These are phyloP conservation scores for Megastigmus dorsalis DNA, from an alignment of 2,888 invertebrate genomes.

Conservation along the genomic window DNA sequence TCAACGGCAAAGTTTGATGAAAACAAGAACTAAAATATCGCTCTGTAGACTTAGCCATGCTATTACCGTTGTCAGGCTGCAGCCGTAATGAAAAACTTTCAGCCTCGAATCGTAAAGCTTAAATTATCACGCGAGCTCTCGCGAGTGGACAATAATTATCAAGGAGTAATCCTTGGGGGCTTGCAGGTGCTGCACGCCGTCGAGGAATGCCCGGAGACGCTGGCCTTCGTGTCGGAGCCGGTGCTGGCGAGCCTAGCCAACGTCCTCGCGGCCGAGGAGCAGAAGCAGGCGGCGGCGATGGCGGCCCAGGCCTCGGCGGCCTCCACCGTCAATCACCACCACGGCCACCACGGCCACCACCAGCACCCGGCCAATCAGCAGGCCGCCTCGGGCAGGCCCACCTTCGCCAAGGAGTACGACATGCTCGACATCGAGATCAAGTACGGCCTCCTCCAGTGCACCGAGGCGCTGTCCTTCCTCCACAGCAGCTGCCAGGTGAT, in stretches of 20 bases:
- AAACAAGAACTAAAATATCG: too few relatives aligned
- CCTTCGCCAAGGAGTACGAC: slow-evolving; percentile 86
- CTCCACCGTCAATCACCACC: slow-evolving; percentile 60
- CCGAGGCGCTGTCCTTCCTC: slow-evolving; percentile 93
- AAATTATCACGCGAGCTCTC: too few relatives aligned
- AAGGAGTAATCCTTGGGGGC: too few relatives aligned
- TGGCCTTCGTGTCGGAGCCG: slow-evolving; percentile 96
- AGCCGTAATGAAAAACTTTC: too few relatives aligned
- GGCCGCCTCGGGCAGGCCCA: slow-evolving; percentile 74
- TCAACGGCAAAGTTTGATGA: too few relatives aligned
- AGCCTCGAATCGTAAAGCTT: too few relatives aligned
- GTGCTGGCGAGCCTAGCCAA: slow-evolving; percentile 92
- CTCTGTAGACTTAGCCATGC: too few relatives aligned
- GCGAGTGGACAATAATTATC: too few relatives aligned
- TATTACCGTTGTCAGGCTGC: too few relatives aligned
- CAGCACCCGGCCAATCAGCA: slow-evolving; percentile 28
- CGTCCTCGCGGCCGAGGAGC: slow-evolving; percentile 88
- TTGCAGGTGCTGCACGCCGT: slow-evolving; percentile 71
- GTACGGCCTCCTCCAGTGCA: slow-evolving; percentile 94
- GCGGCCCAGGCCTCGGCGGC: slow-evolving; percentile 70
- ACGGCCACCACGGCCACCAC: slow-evolving; percentile 62
- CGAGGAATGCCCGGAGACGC: slow-evolving; percentile 89
- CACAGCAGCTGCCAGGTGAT: slow-evolving; percentile 91
- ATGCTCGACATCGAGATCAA: slow-evolving; percentile 95
- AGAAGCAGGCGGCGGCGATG: slow-evolving; percentile 69